phyloP scores from a whole-genome alignment of 2,888 invertebrate genomes.

The Ectropis crepuscularia region DNA sequence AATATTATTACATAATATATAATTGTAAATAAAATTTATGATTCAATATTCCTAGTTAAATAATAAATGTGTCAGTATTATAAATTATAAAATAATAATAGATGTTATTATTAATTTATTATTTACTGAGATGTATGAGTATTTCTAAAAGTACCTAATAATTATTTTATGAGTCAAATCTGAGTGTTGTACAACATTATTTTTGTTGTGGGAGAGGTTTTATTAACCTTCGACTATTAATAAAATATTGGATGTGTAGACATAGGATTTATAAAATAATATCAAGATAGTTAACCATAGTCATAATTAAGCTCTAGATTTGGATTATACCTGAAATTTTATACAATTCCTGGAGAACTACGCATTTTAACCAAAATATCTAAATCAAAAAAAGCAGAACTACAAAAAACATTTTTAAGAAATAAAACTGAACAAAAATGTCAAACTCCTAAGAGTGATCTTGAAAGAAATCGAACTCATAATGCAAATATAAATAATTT shows the following conservation, averaged over 20 bases:
- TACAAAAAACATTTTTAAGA: too few species aligned
- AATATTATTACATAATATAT: slow-evolving; percentile 61
- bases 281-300: slow-evolving; percentile 53
- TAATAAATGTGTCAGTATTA: slow-evolving; percentile 67
- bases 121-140: slow-evolving; percentile 56
- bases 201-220: slow-evolving; percentile 72
- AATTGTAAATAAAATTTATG: slow-evolving; percentile 70
- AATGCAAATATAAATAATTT: too few species aligned
- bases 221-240: slow-evolving; percentile 62
- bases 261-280: slow-evolving; percentile 58
- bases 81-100: slow-evolving; percentile 41
- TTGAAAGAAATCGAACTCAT: too few species aligned
- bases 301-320: slow-evolving; percentile 58
- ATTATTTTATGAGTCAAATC: slow-evolving; percentile 60
- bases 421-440: too few species aligned
- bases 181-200: slow-evolving; percentile 77
- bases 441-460: too few species aligned
- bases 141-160: slow-evolving; percentile 49
- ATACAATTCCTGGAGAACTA: slow-evolving; percentile 62
- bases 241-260: slow-evolving; percentile 66
- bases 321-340: slow-evolving; percentile 62
- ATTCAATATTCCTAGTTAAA: slow-evolving; percentile 66
- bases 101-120: slow-evolving; percentile 55
- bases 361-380: slow-evolving; percentile 53
- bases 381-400: too few species aligned